These are phyloP conservation scores for Antidorcas marsupialis DNA, from an alignment of 2,113 vertebrate species.

Conservation along the genomic window DNA sequence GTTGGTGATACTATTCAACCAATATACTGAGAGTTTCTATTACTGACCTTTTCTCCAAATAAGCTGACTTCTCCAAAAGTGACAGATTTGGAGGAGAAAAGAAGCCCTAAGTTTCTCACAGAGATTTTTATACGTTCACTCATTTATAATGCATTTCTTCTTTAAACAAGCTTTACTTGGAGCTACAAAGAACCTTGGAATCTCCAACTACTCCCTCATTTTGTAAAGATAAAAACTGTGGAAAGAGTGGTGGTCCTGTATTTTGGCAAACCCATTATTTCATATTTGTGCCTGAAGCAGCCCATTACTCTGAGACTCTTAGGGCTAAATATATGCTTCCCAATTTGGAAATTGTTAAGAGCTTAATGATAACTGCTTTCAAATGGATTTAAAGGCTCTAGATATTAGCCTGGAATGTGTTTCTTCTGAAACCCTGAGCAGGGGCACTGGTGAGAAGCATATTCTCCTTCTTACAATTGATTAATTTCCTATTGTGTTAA, in stretches of 20 bases:
- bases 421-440: not conserved
- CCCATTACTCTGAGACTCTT: not conserved
- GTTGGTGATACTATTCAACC: not conserved
- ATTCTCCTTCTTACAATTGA: not conserved
- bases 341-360: not conserved
- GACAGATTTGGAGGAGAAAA: not conserved
- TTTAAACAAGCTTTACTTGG: not conserved
- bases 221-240: not conserved
- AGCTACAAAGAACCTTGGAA: not conserved
- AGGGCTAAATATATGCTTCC: not conserved
- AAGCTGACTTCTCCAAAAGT: not conserved
- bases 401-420: not conserved
- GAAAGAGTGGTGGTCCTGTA: not conserved
- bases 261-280: not conserved
- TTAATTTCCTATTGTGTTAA: constrained; percentile 9
- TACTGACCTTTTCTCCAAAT: not conserved
- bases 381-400: not conserved
- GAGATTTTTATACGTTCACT: not conserved
- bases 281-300: not conserved
- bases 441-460: not conserved
- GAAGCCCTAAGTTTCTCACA: not conserved
- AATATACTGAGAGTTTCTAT: not conserved
- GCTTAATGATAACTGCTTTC: not conserved
- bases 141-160: not conserved
- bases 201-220: not conserved